Conservation (phyloP, 2,797 vertebrate species). For the Eidolon dupreanum region DNA sequence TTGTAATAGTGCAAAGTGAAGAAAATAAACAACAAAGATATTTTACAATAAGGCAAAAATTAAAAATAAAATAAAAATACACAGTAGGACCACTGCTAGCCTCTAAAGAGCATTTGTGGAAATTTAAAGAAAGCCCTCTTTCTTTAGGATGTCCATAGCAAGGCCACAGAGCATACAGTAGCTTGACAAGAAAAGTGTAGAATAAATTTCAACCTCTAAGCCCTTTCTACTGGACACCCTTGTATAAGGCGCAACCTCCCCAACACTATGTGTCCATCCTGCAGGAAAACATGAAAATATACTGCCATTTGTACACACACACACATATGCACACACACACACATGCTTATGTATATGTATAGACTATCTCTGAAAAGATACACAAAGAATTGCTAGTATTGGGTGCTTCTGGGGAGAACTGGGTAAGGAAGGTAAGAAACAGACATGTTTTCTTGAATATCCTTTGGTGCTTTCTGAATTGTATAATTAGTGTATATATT, state of each 20-base stretch:
- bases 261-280: not conserved
- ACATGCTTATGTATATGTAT: too few relatives aligned
- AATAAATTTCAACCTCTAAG: not conserved
- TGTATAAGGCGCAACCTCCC: not conserved
- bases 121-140: not conserved
- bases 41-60: not conserved
- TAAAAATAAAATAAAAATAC: slow-evolving; percentile 20
- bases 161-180: not conserved
- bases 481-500: not conserved
- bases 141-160: not conserved
- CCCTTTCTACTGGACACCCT: not conserved
- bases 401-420: not conserved
- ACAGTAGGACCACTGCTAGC: not conserved
- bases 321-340: too few relatives aligned
- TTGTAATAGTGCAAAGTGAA: not conserved
- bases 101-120: not conserved
- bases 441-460: not conserved
- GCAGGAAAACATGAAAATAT: not conserved
- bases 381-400: not conserved
- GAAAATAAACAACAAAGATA: not conserved
- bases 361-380: not conserved
- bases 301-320: not conserved
- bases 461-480: not conserved
- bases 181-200: not conserved
- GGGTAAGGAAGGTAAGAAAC: not conserved